Evolutionary conservation across 2,888 invertebrate species (phyloP), one percentile per base, ranked within the genome.

Genomic region (Pollenia amentaria): DNA sequence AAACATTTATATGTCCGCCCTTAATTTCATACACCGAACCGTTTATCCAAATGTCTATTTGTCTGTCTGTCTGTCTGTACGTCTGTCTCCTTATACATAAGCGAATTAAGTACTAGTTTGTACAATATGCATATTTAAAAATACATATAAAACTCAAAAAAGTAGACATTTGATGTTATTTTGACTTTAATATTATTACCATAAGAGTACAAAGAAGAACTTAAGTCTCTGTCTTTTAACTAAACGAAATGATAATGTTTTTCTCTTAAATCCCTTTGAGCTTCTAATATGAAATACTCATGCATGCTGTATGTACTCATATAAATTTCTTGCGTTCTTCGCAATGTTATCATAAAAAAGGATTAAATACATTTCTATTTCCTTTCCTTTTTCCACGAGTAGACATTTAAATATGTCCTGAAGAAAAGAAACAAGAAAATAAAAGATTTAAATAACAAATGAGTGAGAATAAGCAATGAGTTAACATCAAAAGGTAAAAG

Each of bases 401-500:
- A 70, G 82, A 83, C 76, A 76, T 76, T 76, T 62, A 46, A 72
- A 72, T 60, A 48, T 77, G 55, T 70, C 76, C 77, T 70, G 14
- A 57, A 65, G 83, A n/a, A 51, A 69, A 29, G 10, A 9, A 76
- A 62, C 21, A 67, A 12, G 21, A 53, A 12, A 51, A 42, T 38
- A 55, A 51, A 21, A 44, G 62, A 76, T 83, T 83, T 77, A 55
- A 70, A 83, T 83, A 77, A 76, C 53, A 70, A 83, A 83, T 72
- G 62, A 55, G 55, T 11, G 12, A 2, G 42, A 44, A 65, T 44
- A 46, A 69, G 16, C 9, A 53, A 44, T 11, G 29, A 29, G 29
- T 29, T 29, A 38, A 81, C 67, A 81, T 81, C 81, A 73, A 81
- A 81, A 75, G 65, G 46, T 72, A 75, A 14, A 46, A 75, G 38